phyloP scores from a whole-genome alignment of 2,113 vertebrate species.

The Alligator mississippiensis region DNA sequence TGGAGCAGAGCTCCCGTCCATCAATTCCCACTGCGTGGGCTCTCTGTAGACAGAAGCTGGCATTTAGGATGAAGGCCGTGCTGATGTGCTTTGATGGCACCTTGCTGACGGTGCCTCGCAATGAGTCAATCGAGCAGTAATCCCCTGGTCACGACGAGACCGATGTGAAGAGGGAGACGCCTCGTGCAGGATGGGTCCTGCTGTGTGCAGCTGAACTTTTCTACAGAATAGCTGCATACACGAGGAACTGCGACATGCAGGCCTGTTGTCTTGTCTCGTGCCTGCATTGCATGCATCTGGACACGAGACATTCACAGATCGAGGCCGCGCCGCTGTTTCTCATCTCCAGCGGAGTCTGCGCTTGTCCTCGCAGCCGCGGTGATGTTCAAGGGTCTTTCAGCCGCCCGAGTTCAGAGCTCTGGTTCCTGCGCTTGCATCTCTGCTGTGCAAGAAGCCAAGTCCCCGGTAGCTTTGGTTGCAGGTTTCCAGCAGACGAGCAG shows the following conservation, averaged over 20 bases:
- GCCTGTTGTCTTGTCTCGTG: not conserved
- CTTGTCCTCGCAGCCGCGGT: not conserved
- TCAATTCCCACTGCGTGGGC: slow-evolving; percentile 63
- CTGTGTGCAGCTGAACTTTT: not conserved
- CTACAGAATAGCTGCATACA: not conserved
- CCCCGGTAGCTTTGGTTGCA: not conserved
- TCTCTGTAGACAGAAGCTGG: slow-evolving; percentile 58
- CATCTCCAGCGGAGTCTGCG: not conserved
- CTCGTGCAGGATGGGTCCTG: not conserved
- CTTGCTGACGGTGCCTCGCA: slow-evolving; percentile 45
- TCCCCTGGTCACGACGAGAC: slow-evolving; percentile 4
- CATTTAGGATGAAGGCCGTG: slow-evolving; percentile 49
- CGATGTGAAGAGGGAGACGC: not conserved
- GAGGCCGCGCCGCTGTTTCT: not conserved
- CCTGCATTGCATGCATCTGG: not conserved
- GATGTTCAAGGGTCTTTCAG: not conserved
- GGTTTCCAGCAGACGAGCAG: not conserved
- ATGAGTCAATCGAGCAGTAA: slow-evolving; percentile 30
- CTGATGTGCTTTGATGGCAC: slow-evolving; percentile 64
- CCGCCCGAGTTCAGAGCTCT: not conserved
- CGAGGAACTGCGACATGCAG: not conserved
- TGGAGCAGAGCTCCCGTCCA: slow-evolving; percentile 47
- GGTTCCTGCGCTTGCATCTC: not conserved
- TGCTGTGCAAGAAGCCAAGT: not conserved
- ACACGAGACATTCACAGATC: not conserved